Conservation (phyloP, 2,888 invertebrate genomes). For the Aplocera efformata region DNA sequence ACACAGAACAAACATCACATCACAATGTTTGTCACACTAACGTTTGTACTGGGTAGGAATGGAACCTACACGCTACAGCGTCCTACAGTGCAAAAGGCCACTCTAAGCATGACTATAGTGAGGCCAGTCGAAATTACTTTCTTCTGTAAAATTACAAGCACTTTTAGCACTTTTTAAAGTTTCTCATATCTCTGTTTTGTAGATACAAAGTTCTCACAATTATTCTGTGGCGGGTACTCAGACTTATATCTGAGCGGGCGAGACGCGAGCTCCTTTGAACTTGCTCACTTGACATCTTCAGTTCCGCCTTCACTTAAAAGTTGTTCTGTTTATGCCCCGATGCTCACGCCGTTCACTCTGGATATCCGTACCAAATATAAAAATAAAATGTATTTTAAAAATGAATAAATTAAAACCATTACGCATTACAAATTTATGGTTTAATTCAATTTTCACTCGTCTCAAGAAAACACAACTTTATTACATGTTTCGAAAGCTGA, state of each 20-base stretch:
- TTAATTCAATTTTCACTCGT: not conserved
- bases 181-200: too few relatives aligned
- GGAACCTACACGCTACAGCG: too few relatives aligned
- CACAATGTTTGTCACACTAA: too few relatives aligned
- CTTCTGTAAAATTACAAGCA: too few relatives aligned
- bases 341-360: constrained; percentile 28
- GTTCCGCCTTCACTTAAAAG: constrained; percentile 43
- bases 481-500: constrained; percentile 10
- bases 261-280: constrained; percentile 40
- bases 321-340: constrained; percentile 42
- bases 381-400: constrained; percentile 4
- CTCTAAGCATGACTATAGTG: too few relatives aligned
- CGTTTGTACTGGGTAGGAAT: too few relatives aligned
- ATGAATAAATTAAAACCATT: not conserved
- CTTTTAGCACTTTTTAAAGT: too few relatives aligned
- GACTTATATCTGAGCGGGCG: constrained; percentile 13
- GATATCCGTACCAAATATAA: constrained; percentile 15
- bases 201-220: too few relatives aligned
- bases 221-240: not conserved
- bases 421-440: too few relatives aligned
- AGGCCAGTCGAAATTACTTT: too few relatives aligned
- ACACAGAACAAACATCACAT: too few relatives aligned
- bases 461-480: constrained; percentile 9
- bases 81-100: too few relatives aligned
- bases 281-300: constrained; percentile 42